A percentile compares a stretch with the other conserved stretches of the same genome.
Evolutionary conservation across 2,113 vertebrate species (phyloP).

Genomic region (Rhabdomys dilectus): DNA sequence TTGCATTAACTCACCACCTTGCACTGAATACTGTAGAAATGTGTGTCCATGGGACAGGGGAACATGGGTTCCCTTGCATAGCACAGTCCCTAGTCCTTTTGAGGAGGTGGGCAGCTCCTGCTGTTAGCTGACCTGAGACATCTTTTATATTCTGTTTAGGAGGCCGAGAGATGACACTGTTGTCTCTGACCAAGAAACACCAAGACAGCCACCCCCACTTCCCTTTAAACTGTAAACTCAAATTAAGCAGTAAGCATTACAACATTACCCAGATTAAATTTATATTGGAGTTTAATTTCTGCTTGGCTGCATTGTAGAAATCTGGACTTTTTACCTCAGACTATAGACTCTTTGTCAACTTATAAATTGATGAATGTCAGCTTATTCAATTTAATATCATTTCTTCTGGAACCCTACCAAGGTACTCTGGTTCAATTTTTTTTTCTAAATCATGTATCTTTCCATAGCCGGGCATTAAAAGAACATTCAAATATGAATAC

Average conservation of each 20-base stretch:
- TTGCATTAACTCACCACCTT: not conserved
- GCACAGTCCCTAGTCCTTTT: not conserved
- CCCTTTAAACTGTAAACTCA: not conserved
- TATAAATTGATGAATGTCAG: not conserved
- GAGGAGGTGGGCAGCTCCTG: not conserved
- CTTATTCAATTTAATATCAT: not conserved
- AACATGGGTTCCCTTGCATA: not conserved
- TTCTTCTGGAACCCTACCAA: not conserved
- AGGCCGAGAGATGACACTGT: not conserved
- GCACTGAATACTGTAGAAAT: not conserved
- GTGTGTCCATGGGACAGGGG: accelerated
- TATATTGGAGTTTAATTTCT: not conserved
- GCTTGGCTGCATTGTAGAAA: not conserved
- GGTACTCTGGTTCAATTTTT: too few relatives aligned
- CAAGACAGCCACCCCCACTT: not conserved
- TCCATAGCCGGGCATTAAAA: not conserved
- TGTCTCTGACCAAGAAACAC: not conserved
- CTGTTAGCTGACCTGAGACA: not conserved
- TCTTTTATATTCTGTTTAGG: not conserved
- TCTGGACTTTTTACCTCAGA: not conserved
- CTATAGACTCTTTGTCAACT: not conserved
- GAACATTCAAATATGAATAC: not conserved
- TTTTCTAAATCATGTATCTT: not conserved
- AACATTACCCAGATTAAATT: not conserved
- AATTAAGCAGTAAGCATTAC: not conserved